These are phyloP conservation scores for Gephyroberyx darwinii DNA, from an alignment of 2,797 vertebrate species.

Conservation along the genomic window DNA sequence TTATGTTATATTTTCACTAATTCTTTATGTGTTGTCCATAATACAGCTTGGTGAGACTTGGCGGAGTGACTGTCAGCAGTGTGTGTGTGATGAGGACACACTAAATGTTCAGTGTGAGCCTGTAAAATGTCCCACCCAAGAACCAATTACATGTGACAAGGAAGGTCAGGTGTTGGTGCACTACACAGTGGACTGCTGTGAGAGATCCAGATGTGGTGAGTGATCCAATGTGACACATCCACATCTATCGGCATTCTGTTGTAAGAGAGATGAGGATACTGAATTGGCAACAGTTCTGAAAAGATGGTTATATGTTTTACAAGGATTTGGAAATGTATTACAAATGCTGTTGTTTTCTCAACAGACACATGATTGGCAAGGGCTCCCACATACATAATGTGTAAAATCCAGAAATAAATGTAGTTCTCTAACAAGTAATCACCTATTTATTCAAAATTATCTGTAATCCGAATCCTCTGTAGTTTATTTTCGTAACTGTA, in stretches of 20 bases:
- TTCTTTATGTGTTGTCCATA: background rate
- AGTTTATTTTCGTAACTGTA: background rate
- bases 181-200: slow-evolving; percentile 81
- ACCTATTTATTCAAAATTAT: background rate
- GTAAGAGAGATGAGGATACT: too few relatives aligned
- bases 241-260: slow-evolving; percentile 2
- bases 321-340: too few relatives aligned
- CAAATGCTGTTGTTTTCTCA: too few relatives aligned
- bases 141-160: slow-evolving; percentile 47
- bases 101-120: slow-evolving; percentile 71
- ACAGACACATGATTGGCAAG: too few relatives aligned
- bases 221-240: slow-evolving; percentile 10
- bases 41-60: slow-evolving; percentile 85
- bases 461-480: too few relatives aligned
- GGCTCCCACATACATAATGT: too few relatives aligned
- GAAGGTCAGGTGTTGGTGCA: slow-evolving; percentile 72
- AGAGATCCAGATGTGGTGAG: slow-evolving; percentile 72
- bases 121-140: slow-evolving; percentile 63
- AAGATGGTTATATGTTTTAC: too few relatives aligned
- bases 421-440: background rate
- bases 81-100: slow-evolving; percentile 77
- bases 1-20: background rate
- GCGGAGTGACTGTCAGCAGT: slow-evolving; percentile 81
- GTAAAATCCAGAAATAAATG: too few relatives aligned
- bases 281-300: too few relatives aligned